Evolutionary conservation across 2,888 invertebrate species (phyloP), one percentile per base, ranked within the genome.

Genomic region (Deilephila porcellus): DNA sequence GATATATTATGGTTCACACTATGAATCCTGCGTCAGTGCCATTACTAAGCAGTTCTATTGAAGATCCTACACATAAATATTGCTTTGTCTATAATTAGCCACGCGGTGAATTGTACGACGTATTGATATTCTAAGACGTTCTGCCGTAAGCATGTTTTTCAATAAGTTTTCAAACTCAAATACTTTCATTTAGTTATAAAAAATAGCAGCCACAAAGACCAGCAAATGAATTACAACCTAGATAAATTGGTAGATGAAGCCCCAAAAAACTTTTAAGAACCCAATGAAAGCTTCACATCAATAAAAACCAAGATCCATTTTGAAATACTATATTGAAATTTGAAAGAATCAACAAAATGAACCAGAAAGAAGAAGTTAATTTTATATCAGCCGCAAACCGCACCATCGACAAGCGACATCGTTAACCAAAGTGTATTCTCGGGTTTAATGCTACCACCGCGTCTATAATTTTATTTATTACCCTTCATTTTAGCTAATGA

Each of bases 381-480:
- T 64, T 67, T 25, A 67, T 52, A 67, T 67, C 17, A 52, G 1
- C 52, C 6, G 25, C 25, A 67, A 67, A 67, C 67, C 45, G 20
- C 45, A 20, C 20, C 67, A 52, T 20, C 52, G 25, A 67, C 25
- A 25, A 6, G 25, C 52, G 45, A 67, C 67, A 52, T 67, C 67
- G 25, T 67, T 67, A 25, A 17, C 25, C 52, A 52, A 52, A 67
- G 67, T 67, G 20, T 67, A 67, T 52, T 52, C 76, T 79, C 79
- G 77, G 79, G 77, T 73, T 72, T 73, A 75, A 79, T 75, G 73
- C 17, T 70, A 73, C 67, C 67, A 80, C 81, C 79, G 74, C 80
- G 37, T 20, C 37, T 64, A 20, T 52, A 67, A 67, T 73, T 53
- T 71, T 73, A 59, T 71, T 81, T 76, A 82, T 86, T 86, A 85